A percentile compares a stretch with the other conserved stretches of the same genome.
Evolutionary conservation across 1,140 invertebrate genomes (phyloP).

Genomic region (Samia ricini): DNA sequence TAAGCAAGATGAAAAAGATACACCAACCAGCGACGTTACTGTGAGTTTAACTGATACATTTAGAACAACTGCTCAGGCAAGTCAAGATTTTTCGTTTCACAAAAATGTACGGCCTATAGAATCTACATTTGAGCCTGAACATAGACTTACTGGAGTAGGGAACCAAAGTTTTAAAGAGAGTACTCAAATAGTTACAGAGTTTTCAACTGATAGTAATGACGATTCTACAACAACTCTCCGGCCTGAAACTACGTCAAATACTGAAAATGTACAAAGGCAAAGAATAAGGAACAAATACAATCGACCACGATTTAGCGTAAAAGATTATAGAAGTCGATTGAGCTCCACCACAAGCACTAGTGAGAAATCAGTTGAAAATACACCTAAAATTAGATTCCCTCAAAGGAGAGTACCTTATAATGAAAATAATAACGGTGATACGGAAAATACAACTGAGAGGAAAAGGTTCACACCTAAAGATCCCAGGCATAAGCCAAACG

Average conservation of each 20-base stretch:
- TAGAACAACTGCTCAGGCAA: constrained; percentile 37
- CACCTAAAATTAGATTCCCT: constrained; percentile 64
- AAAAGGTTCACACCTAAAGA: constrained; percentile 74
- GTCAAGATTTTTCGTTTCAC: constrained; percentile 64
- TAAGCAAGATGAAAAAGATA: constrained; percentile 77
- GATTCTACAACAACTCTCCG: constrained; percentile 49
- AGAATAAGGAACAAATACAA: constrained; percentile 69
- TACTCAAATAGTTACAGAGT: constrained; percentile 34
- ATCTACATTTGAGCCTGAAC: constrained; percentile 38
- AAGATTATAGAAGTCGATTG: constrained; percentile 78
- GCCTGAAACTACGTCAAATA: constrained; percentile 41
- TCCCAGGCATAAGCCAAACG: constrained; percentile 60
- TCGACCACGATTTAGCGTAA: constrained; percentile 79
- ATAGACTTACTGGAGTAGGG: constrained; percentile 1
- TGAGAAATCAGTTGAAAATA: constrained; percentile 60
- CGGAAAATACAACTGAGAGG: constrained; percentile 65
- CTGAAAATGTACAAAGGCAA: constrained; percentile 51
- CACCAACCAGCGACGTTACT: constrained; percentile 71
- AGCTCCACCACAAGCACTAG: constrained; percentile 78
- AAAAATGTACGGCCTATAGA: constrained; percentile 64
- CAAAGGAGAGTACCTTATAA: constrained; percentile 58
- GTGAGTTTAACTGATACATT: constrained; percentile 54
- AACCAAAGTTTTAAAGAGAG: constrained; percentile 29
- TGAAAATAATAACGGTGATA: constrained; percentile 53
- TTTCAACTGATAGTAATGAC: constrained; percentile 13